Evolutionary conservation across 2,797 vertebrate genomes (phyloP).

Genomic region (Schizopygopsis pylzovi): DNA sequence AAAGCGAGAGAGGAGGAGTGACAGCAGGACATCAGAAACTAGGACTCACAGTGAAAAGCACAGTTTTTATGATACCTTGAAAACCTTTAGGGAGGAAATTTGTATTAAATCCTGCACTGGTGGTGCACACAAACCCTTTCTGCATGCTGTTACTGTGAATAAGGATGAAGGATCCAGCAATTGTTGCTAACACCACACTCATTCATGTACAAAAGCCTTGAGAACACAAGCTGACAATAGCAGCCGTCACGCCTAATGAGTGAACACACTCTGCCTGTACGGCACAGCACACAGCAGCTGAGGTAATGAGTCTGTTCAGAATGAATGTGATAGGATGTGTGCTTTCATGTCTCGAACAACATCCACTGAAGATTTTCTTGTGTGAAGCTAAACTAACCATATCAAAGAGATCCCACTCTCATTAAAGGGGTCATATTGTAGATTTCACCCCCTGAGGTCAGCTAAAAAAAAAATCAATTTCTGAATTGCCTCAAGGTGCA

Average conservation of each 20-base stretch:
- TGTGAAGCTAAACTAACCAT: not conserved
- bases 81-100: not conserved
- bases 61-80: not conserved
- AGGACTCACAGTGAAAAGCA: not conserved
- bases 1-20: not conserved
- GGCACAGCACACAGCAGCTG: conserved; percentile 19
- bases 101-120: conserved; percentile 1
- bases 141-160: conserved; percentile 6
- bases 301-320: conserved; percentile 36
- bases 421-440: conserved; percentile 6
- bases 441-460: not conserved
- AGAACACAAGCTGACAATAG: conserved; percentile 43
- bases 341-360: conserved; percentile 20
- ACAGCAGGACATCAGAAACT: not conserved
- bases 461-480: not conserved
- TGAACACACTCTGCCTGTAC: conserved; percentile 34
- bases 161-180: not conserved
- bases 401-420: not conserved
- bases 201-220: conserved; percentile 18
- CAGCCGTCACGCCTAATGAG: conserved; percentile 40
- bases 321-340: not conserved
- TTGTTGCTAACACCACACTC: conserved; percentile 18
- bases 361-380: not conserved
- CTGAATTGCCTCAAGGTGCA: not conserved
- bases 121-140: conserved; percentile 6